A percentile compares a stretch with the other conserved stretches of the same genome.
Evolutionary conservation across 2,797 vertebrate species (phyloP).

Genomic region (Emydoidea blandingii): DNA sequence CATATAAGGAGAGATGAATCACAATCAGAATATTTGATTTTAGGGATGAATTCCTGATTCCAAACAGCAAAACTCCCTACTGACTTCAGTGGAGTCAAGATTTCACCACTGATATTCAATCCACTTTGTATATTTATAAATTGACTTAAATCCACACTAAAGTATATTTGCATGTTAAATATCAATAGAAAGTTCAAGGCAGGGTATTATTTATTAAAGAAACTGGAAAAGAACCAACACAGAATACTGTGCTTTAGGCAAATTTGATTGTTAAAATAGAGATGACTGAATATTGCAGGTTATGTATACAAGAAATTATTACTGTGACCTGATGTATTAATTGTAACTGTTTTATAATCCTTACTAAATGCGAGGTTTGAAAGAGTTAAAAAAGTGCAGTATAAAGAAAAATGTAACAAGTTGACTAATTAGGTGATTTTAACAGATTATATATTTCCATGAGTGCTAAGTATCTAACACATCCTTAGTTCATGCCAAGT

Average conservation of each 20-base stretch:
- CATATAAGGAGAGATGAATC: background rate
- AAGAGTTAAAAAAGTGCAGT: background rate
- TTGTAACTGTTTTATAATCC: too few species aligned
- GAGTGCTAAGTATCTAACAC: background rate
- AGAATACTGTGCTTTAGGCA: background rate
- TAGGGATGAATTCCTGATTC: background rate
- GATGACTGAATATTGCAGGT: rapidly evolving
- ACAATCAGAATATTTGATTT: background rate
- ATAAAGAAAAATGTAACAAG: background rate
- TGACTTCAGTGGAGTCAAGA: background rate
- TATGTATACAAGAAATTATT: background rate
- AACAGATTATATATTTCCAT: background rate
- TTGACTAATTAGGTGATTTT: background rate
- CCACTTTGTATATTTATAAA: background rate
- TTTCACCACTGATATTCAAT: background rate
- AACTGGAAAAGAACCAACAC: background rate
- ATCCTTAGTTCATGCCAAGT: background rate
- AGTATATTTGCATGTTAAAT: background rate
- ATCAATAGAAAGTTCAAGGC: background rate
- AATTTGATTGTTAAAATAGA: background rate
- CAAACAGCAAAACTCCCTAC: background rate
- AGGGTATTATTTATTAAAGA: background rate
- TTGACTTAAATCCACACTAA: background rate
- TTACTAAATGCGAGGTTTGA: background rate
- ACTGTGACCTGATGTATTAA: background rate